Conservation (phyloP, 2,888 invertebrate genomes). For the Drosophila subsilvestris region DNA sequence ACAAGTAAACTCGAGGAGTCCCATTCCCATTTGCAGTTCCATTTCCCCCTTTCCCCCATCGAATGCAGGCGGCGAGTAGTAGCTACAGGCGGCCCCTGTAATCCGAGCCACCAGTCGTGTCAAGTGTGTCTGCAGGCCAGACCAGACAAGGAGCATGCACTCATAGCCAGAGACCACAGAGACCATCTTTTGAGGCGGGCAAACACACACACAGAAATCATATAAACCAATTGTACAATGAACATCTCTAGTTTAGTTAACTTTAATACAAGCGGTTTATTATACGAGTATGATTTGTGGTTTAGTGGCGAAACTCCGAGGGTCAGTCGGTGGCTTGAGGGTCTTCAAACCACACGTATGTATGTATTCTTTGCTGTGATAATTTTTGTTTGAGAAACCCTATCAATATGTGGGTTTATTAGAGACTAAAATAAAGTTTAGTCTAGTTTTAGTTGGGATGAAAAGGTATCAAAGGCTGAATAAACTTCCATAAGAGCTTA, state of each 20-base stretch:
- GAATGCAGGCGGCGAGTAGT: constrained; percentile 9
- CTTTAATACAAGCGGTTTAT: constrained; percentile 23
- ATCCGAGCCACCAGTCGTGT: constrained; percentile 72
- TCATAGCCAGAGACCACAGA: constrained; percentile 17
- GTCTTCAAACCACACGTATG: constrained; percentile 28
- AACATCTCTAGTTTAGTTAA: constrained; percentile 19
- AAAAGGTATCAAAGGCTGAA: too few species aligned
- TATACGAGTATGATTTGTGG: constrained; percentile 18
- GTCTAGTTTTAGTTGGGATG: too few species aligned
- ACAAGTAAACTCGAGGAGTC: constrained; percentile 24
- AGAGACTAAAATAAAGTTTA: constrained; percentile 3
- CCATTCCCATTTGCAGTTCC: constrained; percentile 26
- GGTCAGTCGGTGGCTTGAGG: constrained; percentile 39
- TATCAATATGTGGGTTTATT: constrained; percentile 13
- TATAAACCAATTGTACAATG: constrained; percentile 44
- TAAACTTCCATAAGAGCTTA: too few species aligned
- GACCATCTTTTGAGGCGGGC: constrained; percentile 13
- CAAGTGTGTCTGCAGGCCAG: constrained; percentile 59
- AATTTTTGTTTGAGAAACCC: constrained; percentile 13
- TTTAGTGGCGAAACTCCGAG: constrained; percentile 31
- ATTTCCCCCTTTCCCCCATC: constrained; percentile 26
- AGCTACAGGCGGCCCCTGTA: constrained; percentile 51
- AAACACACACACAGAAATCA: constrained; percentile 54
- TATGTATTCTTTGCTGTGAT: background rate
- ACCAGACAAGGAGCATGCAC: constrained; percentile 60